Percentiles rank a stretch among this genome's conserved stretches.
These are phyloP conservation scores for Drosophila guanche DNA, from an alignment of 1,140 invertebrate species.

Conservation along the genomic window DNA sequence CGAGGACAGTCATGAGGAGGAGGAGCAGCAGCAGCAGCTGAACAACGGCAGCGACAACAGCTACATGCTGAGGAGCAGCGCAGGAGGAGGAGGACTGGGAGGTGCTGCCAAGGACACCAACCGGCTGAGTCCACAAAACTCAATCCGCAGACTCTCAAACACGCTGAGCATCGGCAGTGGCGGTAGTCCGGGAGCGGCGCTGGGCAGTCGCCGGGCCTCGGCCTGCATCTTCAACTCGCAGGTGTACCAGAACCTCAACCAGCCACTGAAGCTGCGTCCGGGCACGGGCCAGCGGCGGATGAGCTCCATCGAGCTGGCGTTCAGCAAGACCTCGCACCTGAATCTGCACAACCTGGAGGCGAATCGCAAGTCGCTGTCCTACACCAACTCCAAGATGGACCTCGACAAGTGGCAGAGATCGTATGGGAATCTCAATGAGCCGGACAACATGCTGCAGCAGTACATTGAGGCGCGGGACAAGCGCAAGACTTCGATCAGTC, in stretches of 20 bases:
- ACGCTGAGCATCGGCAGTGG: constrained; percentile 72
- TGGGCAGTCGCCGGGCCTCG: constrained; percentile 72
- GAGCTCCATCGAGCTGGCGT: constrained; percentile 83
- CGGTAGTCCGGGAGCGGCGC: constrained; percentile 11
- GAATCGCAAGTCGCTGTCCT: constrained; percentile 77
- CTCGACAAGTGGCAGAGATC: constrained; percentile 81
- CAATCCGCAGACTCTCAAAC: constrained; percentile 84
- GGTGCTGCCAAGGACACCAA: constrained; percentile 86
- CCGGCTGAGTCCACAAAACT: constrained; percentile 89
- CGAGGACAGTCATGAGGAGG: constrained; percentile 53
- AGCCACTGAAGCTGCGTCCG: constrained; percentile 71
- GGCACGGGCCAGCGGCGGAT: constrained; percentile 71
- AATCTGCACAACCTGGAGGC: constrained; percentile 81
- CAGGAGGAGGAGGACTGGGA: background rate
- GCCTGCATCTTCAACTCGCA: constrained; percentile 82
- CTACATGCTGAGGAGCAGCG: constrained; percentile 33
- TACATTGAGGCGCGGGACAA: constrained; percentile 81
- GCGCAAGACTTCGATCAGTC: constrained; percentile 77
- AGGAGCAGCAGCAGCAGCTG: constrained; percentile 54
- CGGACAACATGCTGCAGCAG: constrained; percentile 81
- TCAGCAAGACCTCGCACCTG: constrained; percentile 79
- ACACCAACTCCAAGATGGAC: constrained; percentile 81
- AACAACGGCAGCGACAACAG: constrained; percentile 77
- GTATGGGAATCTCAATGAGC: constrained; percentile 71
- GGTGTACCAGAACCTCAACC: constrained; percentile 82